Base-by-base conservation (phyloP, 1,140 invertebrate genomes). In the Ceratina australensis region DNA sequence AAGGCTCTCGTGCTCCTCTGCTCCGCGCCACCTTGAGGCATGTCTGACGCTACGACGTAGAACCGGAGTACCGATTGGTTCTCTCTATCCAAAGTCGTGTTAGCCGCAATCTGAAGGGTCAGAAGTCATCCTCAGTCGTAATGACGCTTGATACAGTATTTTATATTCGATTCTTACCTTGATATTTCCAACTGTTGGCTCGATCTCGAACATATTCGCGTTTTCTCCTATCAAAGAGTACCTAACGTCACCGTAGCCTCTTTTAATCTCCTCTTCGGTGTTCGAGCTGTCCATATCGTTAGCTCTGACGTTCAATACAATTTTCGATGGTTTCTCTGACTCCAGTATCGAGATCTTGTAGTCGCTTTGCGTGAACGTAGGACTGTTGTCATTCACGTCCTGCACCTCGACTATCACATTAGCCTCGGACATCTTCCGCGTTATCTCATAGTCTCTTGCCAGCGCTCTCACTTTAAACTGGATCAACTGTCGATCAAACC, bases 351-450 rank as follows among this genome's bases (percentile, higher is more conserved):
- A 94, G 10, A 95, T 94, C 86, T 95, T 95, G 85, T 96, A 96
- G 7, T 94, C 95, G 78, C 92, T 93, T 82, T 95, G 93, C 66
- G 93, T 93, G 88, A 97, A 97, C 61, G 93, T 91, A 0, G 97
- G 96, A 82, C 93, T 93, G 87, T 97, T 97, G 86, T 97, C 96
- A 86, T 97, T 97, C 0, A 96, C 93, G 87, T 97, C 97, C 78
- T 94, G 90, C 42, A 96, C 93, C 75, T 95, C 94, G 16, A 97
- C 93, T 10, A 95, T 93, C 4, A 97, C 93, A 77, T 94, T 95
- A 0, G 96, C 95, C 77, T 94, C 93, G 72, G 94, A 95, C 84
- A 95, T 93, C 67, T 94, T 95, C 42, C 93, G 93, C 3, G 92
- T 93, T 50, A 94, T 93, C 66, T 94, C 94, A 3, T 94, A 94